These are phyloP conservation scores for Nothocercus julius DNA, from an alignment of 2,113 vertebrate species.

Conservation along the genomic window DNA sequence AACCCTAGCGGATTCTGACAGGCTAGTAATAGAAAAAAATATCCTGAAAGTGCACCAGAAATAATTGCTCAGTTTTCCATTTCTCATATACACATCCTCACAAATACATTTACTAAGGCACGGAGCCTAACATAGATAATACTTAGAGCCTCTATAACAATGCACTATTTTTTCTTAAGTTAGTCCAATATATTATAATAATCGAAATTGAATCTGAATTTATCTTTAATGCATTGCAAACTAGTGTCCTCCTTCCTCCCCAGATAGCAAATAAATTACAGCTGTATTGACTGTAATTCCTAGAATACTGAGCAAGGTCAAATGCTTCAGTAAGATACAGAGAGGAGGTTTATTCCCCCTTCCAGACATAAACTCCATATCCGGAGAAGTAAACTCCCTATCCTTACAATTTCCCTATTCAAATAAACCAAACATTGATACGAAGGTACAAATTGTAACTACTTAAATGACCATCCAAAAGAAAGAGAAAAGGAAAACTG, in stretches of 20 bases:
- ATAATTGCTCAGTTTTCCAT: neutral
- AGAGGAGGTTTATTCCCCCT: neutral
- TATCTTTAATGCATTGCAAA: neutral
- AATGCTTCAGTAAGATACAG: neutral
- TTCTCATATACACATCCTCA: neutral
- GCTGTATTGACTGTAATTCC: neutral
- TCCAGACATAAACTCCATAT: neutral
- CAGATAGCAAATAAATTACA: neutral
- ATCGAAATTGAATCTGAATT: neutral
- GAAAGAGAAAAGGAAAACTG: neutral
- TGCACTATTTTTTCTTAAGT: neutral
- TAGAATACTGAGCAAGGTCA: neutral
- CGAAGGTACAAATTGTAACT: neutral
- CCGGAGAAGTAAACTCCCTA: neutral
- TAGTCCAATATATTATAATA: neutral
- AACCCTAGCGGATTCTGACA: neutral
- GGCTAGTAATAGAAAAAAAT: neutral
- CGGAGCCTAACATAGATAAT: neutral
- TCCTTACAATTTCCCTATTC: neutral
- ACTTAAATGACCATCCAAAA: neutral
- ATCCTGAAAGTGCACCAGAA: neutral
- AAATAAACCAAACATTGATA: slow-evolving; percentile 18
- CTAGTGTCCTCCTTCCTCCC: neutral
- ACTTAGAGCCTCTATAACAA: neutral
- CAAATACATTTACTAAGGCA: neutral